phyloP scores from a whole-genome alignment of 2,888 invertebrate genomes.

The Monochamus alternatus region DNA sequence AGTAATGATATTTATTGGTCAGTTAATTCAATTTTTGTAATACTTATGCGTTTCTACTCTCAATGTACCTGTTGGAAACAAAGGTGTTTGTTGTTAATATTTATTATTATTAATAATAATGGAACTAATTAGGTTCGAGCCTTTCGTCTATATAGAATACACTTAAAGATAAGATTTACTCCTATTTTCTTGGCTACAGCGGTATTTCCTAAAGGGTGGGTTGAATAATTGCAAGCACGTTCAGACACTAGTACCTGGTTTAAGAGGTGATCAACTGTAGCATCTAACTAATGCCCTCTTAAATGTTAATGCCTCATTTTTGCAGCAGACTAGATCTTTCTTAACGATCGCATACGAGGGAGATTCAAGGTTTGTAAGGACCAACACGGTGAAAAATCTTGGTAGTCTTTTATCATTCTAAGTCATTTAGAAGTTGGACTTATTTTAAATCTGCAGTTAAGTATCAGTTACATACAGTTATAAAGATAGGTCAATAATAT shows the following conservation, averaged over 20 bases:
- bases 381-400: too few relatives aligned
- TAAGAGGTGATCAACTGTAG: slow-evolving; percentile 57
- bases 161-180: slow-evolving; percentile 1
- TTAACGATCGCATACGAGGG: not conserved
- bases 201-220: slow-evolving; percentile 27
- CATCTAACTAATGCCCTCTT: slow-evolving; percentile 55
- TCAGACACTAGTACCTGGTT: slow-evolving; percentile 49
- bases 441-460: too few relatives aligned
- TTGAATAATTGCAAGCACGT: slow-evolving; percentile 43
- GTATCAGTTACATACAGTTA: too few relatives aligned
- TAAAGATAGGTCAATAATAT: too few relatives aligned
- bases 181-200: not conserved
- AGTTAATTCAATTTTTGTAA: too few relatives aligned
- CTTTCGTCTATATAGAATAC: not conserved
- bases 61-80: too few relatives aligned
- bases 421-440: too few relatives aligned
- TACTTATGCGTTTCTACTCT: too few relatives aligned
- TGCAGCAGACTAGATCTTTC: slow-evolving; percentile 21
- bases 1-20: too few relatives aligned
- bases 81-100: not conserved
- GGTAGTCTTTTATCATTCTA: too few relatives aligned
- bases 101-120: not conserved
- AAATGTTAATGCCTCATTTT: slow-evolving; percentile 58
- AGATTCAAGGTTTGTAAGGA: too few relatives aligned
- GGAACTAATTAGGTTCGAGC: not conserved